phyloP scores from a whole-genome alignment of 2,888 invertebrate species.

The Agrotis clavis region DNA sequence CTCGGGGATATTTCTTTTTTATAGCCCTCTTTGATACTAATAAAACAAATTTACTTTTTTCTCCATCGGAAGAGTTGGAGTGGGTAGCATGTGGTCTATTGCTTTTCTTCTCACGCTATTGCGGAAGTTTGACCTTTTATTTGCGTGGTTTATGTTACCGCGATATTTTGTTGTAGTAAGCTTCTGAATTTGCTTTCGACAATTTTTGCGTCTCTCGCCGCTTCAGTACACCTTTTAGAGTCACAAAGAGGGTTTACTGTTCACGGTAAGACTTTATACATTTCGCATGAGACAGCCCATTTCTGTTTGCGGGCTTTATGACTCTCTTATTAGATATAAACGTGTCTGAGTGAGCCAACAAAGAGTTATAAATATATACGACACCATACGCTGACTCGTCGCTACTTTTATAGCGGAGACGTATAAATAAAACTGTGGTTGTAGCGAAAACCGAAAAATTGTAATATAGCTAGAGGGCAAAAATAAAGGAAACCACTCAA shows the following conservation, averaged over 20 bases:
- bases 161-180: slow-evolving; percentile 73
- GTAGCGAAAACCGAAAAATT: slow-evolving; percentile 64
- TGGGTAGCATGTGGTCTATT: slow-evolving; percentile 84
- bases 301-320: slow-evolving; percentile 79
- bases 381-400: slow-evolving; percentile 33
- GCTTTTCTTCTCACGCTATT: slow-evolving; percentile 77
- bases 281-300: slow-evolving; percentile 78
- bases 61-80: slow-evolving; percentile 79
- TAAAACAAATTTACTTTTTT: slow-evolving; percentile 90
- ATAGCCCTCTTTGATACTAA: slow-evolving; percentile 88
- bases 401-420: slow-evolving; percentile 62
- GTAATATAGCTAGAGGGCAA: slow-evolving; percentile 51
- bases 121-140: slow-evolving; percentile 84
- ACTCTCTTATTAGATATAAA: slow-evolving; percentile 81
- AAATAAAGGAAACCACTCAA: slow-evolving; percentile 77
- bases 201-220: slow-evolving; percentile 69
- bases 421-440: slow-evolving; percentile 63
- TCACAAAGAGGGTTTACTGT: slow-evolving; percentile 77
- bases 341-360: slow-evolving; percentile 71
- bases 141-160: slow-evolving; percentile 72
- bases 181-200: slow-evolving; percentile 75
- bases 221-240: slow-evolving; percentile 74
- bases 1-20: slow-evolving; percentile 88
- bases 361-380: slow-evolving; percentile 73
- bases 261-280: slow-evolving; percentile 79